Conservation (phyloP, 2,113 vertebrate species). For the Kryptolebias marmoratus region DNA sequence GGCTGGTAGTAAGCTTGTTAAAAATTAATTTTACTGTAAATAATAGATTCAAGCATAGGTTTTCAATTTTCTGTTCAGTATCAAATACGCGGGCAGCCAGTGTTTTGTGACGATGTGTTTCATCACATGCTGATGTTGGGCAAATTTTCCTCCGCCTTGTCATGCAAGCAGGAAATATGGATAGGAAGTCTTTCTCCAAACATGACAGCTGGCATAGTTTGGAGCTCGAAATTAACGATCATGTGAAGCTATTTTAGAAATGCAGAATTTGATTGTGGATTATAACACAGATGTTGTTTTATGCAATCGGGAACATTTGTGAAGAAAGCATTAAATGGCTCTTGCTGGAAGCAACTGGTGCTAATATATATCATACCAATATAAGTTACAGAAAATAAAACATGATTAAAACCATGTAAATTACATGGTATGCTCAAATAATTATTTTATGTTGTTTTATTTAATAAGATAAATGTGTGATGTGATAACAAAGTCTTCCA, state of each 20-base stretch:
- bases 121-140: background rate
- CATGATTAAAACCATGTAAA: background rate
- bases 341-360: conserved; percentile 2
- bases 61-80: conserved; percentile 17
- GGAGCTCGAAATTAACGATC: background rate
- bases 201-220: background rate
- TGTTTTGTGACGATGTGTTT: conserved; percentile 8
- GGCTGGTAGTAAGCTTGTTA: conserved; percentile 5
- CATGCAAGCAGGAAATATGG: conserved; percentile 13
- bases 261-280: background rate
- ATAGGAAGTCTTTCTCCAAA: conserved; percentile 12
- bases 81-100: background rate
- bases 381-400: conserved; percentile 16
- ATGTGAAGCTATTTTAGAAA: background rate
- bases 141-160: conserved; percentile 4
- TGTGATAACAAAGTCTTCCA: background rate
- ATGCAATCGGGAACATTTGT: background rate
- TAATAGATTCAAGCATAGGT: conserved; percentile 38
- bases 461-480: conserved; percentile 21
- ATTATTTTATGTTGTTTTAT: conserved; percentile 12
- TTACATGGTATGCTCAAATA: background rate
- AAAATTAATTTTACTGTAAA: conserved; percentile 30
- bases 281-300: background rate
- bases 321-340: background rate
- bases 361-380: conserved; percentile 2